Percentiles rank a stretch among this genome's conserved stretches.
Conservation (phyloP, 2,113 vertebrate species). For the Gracilinanus agilis region DNA sequence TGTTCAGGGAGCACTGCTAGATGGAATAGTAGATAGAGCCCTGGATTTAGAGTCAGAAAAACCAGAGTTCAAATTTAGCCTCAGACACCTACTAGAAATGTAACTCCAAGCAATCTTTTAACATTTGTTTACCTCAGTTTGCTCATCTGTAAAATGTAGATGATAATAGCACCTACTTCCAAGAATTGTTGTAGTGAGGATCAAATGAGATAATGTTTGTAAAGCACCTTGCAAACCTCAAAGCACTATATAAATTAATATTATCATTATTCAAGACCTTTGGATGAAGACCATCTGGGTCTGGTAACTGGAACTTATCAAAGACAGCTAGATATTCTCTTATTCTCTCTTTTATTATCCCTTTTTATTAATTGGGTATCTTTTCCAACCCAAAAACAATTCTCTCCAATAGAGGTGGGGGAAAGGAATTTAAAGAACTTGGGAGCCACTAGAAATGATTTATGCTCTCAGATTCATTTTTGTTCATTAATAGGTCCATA, state of each 20-base stretch:
- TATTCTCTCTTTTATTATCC: background rate
- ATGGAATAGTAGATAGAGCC: background rate
- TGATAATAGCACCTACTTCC: background rate
- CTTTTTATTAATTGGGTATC: background rate
- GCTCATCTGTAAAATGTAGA: background rate
- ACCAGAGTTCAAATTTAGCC: background rate
- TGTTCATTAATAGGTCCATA: background rate
- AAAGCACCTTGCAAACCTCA: too few species aligned
- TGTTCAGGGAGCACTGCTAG: background rate
- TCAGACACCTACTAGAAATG: background rate
- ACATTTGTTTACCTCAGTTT: background rate
- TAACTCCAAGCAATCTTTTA: background rate
- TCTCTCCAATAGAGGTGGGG: background rate
- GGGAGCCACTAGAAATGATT: background rate
- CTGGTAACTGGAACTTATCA: background rate
- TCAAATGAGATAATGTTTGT: background rate
- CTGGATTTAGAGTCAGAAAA: background rate
- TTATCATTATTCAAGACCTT: background rate
- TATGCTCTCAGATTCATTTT: background rate
- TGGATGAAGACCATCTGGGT: background rate
- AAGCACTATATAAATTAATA: background rate
- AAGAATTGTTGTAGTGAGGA: background rate
- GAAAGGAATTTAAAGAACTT: too few species aligned
- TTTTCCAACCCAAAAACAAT: background rate
- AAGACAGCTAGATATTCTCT: background rate